Percentiles rank a stretch among this genome's conserved stretches.
These are phyloP conservation scores for Ptyas mucosa DNA, from an alignment of 2,113 vertebrate genomes.

Conservation along the genomic window DNA sequence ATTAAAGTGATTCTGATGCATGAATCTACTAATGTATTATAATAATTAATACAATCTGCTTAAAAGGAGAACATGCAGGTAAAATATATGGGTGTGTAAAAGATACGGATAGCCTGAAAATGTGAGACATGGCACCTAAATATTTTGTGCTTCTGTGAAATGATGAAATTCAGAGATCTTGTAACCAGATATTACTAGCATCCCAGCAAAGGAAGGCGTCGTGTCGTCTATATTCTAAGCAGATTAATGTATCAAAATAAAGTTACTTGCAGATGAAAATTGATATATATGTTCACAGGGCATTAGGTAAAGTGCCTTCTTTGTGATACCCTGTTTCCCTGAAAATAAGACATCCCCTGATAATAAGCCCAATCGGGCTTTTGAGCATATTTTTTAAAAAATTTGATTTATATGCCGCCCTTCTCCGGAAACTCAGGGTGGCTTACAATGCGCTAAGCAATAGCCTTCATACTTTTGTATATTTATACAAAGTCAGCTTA, in stretches of 20 bases:
- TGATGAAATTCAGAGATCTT: neutral
- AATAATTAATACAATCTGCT: neutral
- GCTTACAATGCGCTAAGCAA: too few species aligned
- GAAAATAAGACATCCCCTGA: too few species aligned
- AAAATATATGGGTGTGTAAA: neutral
- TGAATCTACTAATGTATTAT: neutral
- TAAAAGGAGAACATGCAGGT: neutral
- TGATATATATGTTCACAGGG: neutral
- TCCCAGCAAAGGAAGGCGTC: neutral
- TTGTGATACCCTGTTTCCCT: neutral
- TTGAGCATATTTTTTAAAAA: too few species aligned
- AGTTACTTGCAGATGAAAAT: neutral
- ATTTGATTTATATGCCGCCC: too few species aligned
- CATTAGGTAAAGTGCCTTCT: neutral
- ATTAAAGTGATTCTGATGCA: neutral
- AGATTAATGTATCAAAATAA: conserved; percentile 41
- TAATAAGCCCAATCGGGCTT: too few species aligned
- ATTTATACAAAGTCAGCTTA: too few species aligned
- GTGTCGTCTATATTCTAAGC: neutral
- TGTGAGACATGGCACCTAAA: neutral
- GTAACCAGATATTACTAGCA: neutral
- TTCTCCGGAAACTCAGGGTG: too few species aligned
- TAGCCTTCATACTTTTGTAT: too few species aligned
- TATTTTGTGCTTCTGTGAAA: neutral
- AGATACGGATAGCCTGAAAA: neutral